Evolutionary conservation across 2,888 invertebrate genomes (phyloP), one percentile per base, ranked within the genome.

Genomic region (Sminthurides aquaticus): DNA sequence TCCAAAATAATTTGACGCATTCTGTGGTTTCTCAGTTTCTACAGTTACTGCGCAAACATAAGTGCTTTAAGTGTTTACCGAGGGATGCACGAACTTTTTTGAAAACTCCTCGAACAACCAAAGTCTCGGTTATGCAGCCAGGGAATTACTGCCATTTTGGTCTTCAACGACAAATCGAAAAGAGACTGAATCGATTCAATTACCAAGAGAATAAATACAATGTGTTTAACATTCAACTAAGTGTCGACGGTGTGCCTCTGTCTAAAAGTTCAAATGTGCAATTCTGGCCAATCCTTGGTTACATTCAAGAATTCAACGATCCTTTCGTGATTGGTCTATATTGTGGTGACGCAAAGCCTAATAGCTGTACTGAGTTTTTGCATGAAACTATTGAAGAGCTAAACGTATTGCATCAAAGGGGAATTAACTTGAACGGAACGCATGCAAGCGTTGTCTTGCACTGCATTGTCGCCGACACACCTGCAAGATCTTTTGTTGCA

Each of bases 211-310:
- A 18, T 26, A 25, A 26, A 3, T n/a, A 26, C 1, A 11, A 28
- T 26, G 15, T 8, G 34, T 15, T 66, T 11, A 18, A 25, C 5
- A 48, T 55, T 8, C 60, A 56, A n/a, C 25, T 60, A 24, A 65
- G 60, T 34, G 59, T 65, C 2, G 65, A 65, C n/a, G 65, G 65
- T 1, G 8, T 65, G 1, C 60, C 56, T 11, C 8, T 65, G 2
- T 15, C 28, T 49, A 27, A 56, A 20, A 65, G 60, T 27, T n/a
- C 56, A 2, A 60, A 24, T 2, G 56, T 3, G 20, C 2, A 5
- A 15, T 56, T 65, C n/a, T 65, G 65, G 65, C 65, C 65, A n/a
- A 65, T 65, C 3, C 61, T 60, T 18, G 29, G 65, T 5, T 28
- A 26, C 15, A 20, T 65, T 34, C n/a, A 3, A 1, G 15, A 52